Evolutionary conservation across 2,113 vertebrate genomes (phyloP).

Genomic region (Psophia crepitans): DNA sequence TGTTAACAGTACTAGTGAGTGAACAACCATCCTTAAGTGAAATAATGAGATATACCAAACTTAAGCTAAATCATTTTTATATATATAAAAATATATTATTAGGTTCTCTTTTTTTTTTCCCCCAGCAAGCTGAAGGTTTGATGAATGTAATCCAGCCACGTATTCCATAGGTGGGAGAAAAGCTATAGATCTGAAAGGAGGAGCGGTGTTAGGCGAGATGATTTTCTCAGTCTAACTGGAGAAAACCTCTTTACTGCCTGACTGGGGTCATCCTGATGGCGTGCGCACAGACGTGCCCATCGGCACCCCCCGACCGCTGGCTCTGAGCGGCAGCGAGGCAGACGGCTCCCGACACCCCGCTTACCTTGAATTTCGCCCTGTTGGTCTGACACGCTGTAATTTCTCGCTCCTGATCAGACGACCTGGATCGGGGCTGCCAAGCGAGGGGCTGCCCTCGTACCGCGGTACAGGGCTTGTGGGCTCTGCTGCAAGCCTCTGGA

Average conservation of each 20-base stretch:
- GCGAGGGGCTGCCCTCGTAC: fast-evolving
- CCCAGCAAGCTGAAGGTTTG: neutral
- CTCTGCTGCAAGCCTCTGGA: neutral
- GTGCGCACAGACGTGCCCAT: fast-evolving
- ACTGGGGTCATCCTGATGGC: fast-evolving
- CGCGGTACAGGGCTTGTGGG: fast-evolving
- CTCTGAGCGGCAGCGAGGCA: fast-evolving
- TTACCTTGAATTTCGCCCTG: neutral
- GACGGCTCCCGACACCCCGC: fast-evolving
- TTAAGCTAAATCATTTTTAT: neutral
- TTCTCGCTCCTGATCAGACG: neutral
- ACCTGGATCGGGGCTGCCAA: no score
- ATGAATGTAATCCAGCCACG: neutral
- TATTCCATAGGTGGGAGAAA: neutral
- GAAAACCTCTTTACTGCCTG: neutral
- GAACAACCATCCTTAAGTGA: neutral
- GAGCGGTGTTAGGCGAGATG: neutral
- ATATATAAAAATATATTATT: neutral
- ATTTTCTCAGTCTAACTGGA: no score
- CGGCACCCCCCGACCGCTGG: fast-evolving
- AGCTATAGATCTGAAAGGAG: neutral
- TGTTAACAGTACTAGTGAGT: neutral
- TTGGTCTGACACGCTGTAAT: fast-evolving
- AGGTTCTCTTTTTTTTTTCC: neutral
- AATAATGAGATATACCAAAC: neutral